These are phyloP conservation scores for Sebastes miniatus DNA, from an alignment of 2,797 vertebrate genomes.

Conservation along the genomic window DNA sequence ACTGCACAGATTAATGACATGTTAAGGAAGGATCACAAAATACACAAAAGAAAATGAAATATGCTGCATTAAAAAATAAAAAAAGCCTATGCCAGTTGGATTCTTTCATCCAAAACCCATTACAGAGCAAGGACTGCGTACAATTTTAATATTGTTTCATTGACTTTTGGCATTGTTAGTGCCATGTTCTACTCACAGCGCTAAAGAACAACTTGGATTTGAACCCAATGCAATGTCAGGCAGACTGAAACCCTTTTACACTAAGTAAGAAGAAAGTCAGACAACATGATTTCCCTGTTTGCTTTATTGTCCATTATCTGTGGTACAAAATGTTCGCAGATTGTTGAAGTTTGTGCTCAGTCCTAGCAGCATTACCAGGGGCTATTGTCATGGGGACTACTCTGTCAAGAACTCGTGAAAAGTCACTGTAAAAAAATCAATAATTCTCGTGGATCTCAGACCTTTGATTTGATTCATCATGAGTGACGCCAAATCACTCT, in stretches of 20 bases:
- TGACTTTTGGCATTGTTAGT: not conserved
- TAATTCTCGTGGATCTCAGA: not conserved
- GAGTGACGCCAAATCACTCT: slow-evolving; percentile 1
- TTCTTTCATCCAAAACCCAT: not conserved
- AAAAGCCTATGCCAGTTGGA: not conserved
- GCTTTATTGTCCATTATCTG: slow-evolving; percentile 59
- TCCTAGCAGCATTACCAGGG: slow-evolving; percentile 69
- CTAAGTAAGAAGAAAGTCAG: slow-evolving; percentile 57
- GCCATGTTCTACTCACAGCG: not conserved
- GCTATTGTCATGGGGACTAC: slow-evolving; percentile 74
- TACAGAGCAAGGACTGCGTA: not conserved
- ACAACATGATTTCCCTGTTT: slow-evolving; percentile 54
- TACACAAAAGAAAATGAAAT: not conserved
- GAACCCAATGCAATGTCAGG: slow-evolving; percentile 30
- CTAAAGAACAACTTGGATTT: not conserved
- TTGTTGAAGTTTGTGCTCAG: slow-evolving; percentile 69
- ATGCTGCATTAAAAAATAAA: not conserved
- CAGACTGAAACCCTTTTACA: slow-evolving; percentile 78
- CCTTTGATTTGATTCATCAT: not conserved
- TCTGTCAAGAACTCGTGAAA: slow-evolving; percentile 50
- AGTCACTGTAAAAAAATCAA: slow-evolving; percentile 4
- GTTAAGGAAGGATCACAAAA: not conserved
- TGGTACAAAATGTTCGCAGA: slow-evolving; percentile 67
- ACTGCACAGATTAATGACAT: not conserved
- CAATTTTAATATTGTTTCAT: not conserved